Evolutionary conservation across 2,888 invertebrate species (phyloP).

Genomic region (Eupithecia vulgata): DNA sequence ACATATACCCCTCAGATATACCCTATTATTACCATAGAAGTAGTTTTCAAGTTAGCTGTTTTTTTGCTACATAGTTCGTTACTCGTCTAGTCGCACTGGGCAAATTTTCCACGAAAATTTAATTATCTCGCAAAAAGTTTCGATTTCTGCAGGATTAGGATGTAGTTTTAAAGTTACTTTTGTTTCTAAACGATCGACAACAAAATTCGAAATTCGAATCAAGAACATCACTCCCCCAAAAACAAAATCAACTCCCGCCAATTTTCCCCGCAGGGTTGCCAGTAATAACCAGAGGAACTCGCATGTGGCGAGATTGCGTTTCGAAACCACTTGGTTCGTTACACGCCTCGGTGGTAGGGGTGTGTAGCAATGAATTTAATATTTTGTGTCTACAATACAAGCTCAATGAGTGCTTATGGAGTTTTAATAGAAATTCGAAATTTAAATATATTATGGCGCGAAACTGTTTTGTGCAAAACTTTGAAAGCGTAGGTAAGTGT

Average conservation of each 20-base stretch:
- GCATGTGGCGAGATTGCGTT: slow-evolving; percentile 74
- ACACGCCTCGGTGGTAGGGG: slow-evolving; percentile 66
- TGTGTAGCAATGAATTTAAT: slow-evolving; percentile 32
- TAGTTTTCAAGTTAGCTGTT: too few relatives aligned
- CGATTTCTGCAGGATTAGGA: too few relatives aligned
- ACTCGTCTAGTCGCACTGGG: too few relatives aligned
- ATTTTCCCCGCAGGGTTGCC: slow-evolving; percentile 71
- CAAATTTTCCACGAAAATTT: too few relatives aligned
- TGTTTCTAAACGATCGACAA: slow-evolving; percentile 29
- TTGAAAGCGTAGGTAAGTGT: not conserved
- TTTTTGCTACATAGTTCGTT: too few relatives aligned
- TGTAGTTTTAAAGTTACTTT: too few relatives aligned
- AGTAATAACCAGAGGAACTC: slow-evolving; percentile 59
- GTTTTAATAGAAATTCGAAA: not conserved
- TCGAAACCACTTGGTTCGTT: slow-evolving; percentile 42
- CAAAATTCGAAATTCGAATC: slow-evolving; percentile 1
- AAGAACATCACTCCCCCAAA: slow-evolving; percentile 29
- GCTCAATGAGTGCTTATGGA: not conserved
- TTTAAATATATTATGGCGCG: not conserved
- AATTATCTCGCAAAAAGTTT: too few relatives aligned
- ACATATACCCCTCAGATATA: too few relatives aligned
- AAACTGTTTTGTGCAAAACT: not conserved
- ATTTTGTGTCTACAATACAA: slow-evolving; percentile 30
- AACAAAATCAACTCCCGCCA: slow-evolving; percentile 56
- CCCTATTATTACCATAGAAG: too few relatives aligned